These are phyloP conservation scores for Pterocles gutturalis DNA, from an alignment of 2,113 vertebrate species.

Conservation along the genomic window DNA sequence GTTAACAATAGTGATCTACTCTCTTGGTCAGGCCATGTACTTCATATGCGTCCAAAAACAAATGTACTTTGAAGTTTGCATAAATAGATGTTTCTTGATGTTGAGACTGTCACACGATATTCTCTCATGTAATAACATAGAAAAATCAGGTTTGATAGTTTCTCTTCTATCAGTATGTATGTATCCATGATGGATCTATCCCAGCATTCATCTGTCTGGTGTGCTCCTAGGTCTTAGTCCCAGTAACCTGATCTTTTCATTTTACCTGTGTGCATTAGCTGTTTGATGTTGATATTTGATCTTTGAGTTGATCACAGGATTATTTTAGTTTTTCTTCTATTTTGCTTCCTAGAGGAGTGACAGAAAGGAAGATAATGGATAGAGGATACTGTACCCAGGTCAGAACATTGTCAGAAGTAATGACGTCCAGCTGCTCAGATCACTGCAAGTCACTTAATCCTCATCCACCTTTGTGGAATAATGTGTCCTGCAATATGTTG, in stretches of 20 bases:
- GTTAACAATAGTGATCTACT: background rate
- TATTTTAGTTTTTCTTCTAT: background rate
- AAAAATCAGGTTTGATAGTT: background rate
- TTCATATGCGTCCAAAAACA: fast-evolving
- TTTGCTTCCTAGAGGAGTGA: background rate
- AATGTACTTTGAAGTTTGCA: background rate
- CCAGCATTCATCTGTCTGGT: background rate
- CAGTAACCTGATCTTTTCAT: background rate
- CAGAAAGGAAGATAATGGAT: background rate
- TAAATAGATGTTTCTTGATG: background rate
- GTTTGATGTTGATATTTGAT: background rate
- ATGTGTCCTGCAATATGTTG: background rate
- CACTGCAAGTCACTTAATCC: background rate
- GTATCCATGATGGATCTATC: background rate
- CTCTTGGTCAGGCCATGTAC: background rate
- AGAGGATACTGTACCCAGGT: background rate
- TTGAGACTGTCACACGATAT: background rate
- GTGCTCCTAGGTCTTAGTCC: background rate
- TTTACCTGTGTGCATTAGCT: background rate
- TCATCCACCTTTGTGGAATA: background rate
- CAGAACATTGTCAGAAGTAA: background rate
- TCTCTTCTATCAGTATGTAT: background rate
- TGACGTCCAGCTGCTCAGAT: background rate
- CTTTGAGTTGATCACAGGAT: background rate
- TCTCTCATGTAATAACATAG: background rate